phyloP scores from a whole-genome alignment of 64 coral and sea anemone genomes.

The Stichodactyla helianthus region DNA sequence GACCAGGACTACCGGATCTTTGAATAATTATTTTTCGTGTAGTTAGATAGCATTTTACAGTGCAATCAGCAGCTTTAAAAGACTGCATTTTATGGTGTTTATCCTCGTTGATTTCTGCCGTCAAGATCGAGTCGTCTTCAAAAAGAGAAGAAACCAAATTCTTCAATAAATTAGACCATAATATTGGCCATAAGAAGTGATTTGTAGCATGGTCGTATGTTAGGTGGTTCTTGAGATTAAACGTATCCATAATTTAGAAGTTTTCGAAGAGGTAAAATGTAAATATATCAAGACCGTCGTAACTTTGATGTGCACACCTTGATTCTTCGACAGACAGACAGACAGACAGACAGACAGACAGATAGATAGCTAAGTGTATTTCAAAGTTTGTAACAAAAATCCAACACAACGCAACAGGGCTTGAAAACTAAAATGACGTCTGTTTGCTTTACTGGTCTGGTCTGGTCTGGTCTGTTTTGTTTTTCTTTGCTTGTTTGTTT shows the following conservation, averaged over 20 bases:
- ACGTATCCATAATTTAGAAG: background rate
- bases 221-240: background rate
- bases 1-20: background rate
- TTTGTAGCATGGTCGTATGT: background rate
- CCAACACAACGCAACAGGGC: too few species aligned
- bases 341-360: too few species aligned
- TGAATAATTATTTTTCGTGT: background rate
- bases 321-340: too few species aligned
- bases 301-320: too few species aligned
- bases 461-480: too few species aligned
- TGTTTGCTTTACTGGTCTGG: too few species aligned
- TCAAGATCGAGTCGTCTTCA: background rate
- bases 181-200: background rate
- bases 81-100: slow-evolving; percentile 11
- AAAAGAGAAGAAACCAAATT: background rate
- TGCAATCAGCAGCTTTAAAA: slow-evolving; percentile 6
- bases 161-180: background rate
- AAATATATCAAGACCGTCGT: too few species aligned
- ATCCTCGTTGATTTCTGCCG: background rate
- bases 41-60: background rate
- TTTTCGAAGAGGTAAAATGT: too few species aligned
- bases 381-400: too few species aligned
- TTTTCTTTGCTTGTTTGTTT: too few species aligned
- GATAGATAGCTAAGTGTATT: too few species aligned
- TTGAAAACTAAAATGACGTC: too few species aligned